Evolutionary conservation across 2,113 vertebrate species (phyloP), one percentile per base, ranked within the genome.

Genomic region (Psilopsiagon aurifrons): DNA sequence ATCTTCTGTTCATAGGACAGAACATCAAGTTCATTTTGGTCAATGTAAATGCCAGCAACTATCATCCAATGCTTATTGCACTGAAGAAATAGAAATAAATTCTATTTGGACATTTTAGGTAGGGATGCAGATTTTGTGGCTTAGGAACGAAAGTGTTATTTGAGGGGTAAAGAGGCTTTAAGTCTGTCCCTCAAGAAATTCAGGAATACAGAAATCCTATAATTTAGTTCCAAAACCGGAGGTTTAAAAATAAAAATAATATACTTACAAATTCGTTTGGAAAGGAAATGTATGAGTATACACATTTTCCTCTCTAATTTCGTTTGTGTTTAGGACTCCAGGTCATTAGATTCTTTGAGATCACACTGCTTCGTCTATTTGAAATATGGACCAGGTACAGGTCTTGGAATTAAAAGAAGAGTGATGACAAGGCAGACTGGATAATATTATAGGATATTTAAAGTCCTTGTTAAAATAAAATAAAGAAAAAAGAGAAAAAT

Each of bases 111-210:
- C 22, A 49, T 47, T 74, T 78, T 44, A 35, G 35, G 13, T 10
- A 57, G 23, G 16, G n/a, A 85, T 47, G 12, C 4, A 68, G 35
- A 67, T 37, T 81, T 81, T 44, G 5, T 51, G 22, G 27, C 17
- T 79, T 64, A 60, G 39, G 18, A 62, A 46, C 14, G 84, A 29
- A 13, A 67, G 3, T 1, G 2, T 1, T 17, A 54, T 83, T 60
- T 10, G 0, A 0, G 10, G 9, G 7, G 5, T 12, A 69, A 80
- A 51, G 35, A 14, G 0, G 14, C 1, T 92, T 83, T 80, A 52
- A 71, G 83, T 73, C 64, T 73, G 8, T 23, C 11, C 4, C 35
- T 57, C n/a, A 67, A 70, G 16, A 75, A 75, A 66, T 62, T 52
- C 41, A 55, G 35, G 47, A 64, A 55, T 27, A 68, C 1, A 1